These are phyloP conservation scores for Magallana angulata DNA, from an alignment of 1,140 invertebrate species.

Conservation along the genomic window DNA sequence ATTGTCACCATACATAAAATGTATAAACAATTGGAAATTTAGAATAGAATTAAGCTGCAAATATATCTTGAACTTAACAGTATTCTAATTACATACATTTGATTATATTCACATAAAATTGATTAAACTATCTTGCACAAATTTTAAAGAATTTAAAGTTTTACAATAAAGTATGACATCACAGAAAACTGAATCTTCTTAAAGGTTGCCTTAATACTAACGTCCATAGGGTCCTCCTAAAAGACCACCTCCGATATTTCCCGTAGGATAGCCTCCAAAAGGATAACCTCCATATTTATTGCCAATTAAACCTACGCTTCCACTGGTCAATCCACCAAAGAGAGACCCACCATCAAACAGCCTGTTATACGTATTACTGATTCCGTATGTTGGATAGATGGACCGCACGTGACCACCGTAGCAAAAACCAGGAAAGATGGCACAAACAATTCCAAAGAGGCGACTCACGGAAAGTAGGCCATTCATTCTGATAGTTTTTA, in stretches of 20 bases:
- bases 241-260: background rate
- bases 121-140: no score
- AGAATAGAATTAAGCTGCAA: no score
- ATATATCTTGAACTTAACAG: no score
- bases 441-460: background rate
- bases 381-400: background rate
- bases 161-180: no score
- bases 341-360: background rate
- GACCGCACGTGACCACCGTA: background rate
- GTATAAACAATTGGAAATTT: no score
- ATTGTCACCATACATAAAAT: no score
- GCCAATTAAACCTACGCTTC: background rate
- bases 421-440: background rate
- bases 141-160: no score
- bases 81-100: no score
- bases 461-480: background rate
- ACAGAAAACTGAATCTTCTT: no score
- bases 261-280: background rate
- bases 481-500: background rate
- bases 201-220: background rate
- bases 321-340: background rate
- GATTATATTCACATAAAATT: no score
- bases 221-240: background rate
- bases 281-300: background rate
- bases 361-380: background rate